Conservation (phyloP, 2,797 vertebrate genomes). For the Trematomus bernacchii region DNA sequence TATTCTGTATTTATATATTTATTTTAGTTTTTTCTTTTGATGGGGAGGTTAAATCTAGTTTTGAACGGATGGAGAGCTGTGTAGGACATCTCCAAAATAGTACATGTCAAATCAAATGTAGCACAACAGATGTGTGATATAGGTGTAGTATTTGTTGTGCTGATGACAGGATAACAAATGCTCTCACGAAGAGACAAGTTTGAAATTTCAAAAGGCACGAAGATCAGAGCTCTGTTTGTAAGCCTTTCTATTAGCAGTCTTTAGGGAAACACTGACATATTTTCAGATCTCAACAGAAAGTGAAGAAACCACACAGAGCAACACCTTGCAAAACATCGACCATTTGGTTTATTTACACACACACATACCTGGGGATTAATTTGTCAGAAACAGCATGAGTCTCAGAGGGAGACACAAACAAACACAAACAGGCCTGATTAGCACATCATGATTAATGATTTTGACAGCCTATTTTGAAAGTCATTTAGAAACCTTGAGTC, state of each 20-base stretch:
- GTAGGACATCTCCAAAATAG: neutral
- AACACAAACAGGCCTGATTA: conserved; percentile 73
- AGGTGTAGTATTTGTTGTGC: neutral
- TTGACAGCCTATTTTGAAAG: conserved; percentile 58
- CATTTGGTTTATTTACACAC: conserved; percentile 38
- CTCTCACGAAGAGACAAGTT: neutral
- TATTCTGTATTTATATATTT: too few relatives aligned
- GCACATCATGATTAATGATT: conserved; percentile 65
- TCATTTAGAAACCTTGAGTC: conserved; percentile 10
- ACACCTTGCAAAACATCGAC: conserved; percentile 52
- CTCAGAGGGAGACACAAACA: conserved; percentile 64
- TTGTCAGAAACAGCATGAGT: conserved; percentile 70
- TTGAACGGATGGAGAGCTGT: too few relatives aligned
- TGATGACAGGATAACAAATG: conserved; percentile 17
- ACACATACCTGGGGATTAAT: conserved; percentile 54
- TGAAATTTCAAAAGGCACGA: conserved; percentile 7
- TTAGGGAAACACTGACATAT: conserved; percentile 33
- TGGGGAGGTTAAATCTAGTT: too few relatives aligned
- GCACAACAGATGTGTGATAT: neutral
- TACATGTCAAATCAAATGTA: neutral
- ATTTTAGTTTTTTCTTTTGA: too few relatives aligned
- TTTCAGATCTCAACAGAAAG: conserved; percentile 39
- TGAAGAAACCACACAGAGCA: conserved; percentile 46
- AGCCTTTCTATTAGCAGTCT: conserved; percentile 30
- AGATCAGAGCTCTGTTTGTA: neutral